Percentiles rank a stretch among this genome's conserved stretches.
These are phyloP conservation scores for Drosophila eugracilis DNA, from an alignment of 1,140 invertebrate species.

Conservation along the genomic window DNA sequence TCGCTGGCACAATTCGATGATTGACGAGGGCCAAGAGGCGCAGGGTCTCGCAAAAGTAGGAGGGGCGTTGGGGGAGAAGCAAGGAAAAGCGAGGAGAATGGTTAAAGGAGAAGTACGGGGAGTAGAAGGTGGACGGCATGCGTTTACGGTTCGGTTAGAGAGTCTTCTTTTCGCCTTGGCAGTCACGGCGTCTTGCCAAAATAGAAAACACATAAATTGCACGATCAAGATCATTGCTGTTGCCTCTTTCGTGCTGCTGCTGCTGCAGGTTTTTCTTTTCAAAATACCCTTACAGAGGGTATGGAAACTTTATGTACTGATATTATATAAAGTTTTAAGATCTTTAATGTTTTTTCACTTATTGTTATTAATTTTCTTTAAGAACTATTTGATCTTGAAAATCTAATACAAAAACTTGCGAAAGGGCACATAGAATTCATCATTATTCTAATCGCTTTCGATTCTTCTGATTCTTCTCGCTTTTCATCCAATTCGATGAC, in stretches of 20 bases:
- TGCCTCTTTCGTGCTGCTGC: neutral
- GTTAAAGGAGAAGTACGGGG: neutral
- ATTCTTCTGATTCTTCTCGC: conserved; percentile 4
- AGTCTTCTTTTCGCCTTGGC: conserved; percentile 57
- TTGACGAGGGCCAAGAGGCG: conserved; percentile 45
- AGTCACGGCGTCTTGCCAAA: conserved; percentile 72
- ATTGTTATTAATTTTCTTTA: too few relatives aligned
- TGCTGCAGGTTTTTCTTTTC: conserved; percentile 5
- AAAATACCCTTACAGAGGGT: neutral
- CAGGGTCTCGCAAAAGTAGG: neutral
- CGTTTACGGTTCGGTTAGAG: conserved; percentile 28
- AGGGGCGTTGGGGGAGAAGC: too few relatives aligned
- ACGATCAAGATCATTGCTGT: conserved; percentile 79
- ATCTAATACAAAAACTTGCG: neutral
- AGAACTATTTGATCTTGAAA: neutral
- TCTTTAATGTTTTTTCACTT: neutral
- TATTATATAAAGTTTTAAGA: too few relatives aligned
- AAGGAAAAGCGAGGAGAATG: neutral
- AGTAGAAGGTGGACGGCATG: conserved; percentile 2
- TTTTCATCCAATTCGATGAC: conserved; percentile 54
- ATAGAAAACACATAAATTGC: conserved; percentile 80
- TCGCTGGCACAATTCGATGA: conserved; percentile 53
- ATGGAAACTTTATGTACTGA: too few relatives aligned
- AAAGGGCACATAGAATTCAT: neutral
- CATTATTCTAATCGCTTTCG: neutral